Base-by-base conservation (phyloP, 1,140 invertebrate species). In the Zeugodacus cucurbitae region DNA sequence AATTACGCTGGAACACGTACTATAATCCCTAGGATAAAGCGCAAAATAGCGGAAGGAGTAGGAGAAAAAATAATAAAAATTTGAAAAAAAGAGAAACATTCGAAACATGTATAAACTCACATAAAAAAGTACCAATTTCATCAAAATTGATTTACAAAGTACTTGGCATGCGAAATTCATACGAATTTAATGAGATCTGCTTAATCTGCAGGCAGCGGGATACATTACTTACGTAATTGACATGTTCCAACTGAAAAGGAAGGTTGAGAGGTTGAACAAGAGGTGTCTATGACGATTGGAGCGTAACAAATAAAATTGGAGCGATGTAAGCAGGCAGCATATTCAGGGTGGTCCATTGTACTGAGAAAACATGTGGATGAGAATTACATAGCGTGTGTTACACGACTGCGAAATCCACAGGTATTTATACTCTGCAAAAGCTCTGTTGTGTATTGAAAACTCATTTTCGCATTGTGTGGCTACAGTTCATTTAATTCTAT, bases 131-230 rank as follows among this genome's bases (percentile, higher is more conserved):
- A 34, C 4, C 64, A 70, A 82, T 82, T 82, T 82, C 10, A n/a
- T 4, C 11, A 41, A 48, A 82, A 82, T 82, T 82, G 37, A 26
- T 82, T 41, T 44, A 29, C n/a, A 48, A 82, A 54, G 74, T 82
- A 48, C 74, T 82, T 82, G 48, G 41, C 26, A 82, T 82, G 74
- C 74, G 44, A 54, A 82, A 74, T 20, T 41, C 70, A n/a, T 74
- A n/a, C 74, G n/a, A 8, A 41, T 29, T 48, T 48, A 82, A 82
- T 82, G 44, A 82, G 74, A 29, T 82, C 41, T 82, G n/a, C n/a
- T 11, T 82, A 44, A 54, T 82, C 74, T 48, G 17, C 7, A 70
- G 2, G n/a, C 44, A 32, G n/a, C 32, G 48, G 44, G 37, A 54
- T 44, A n/a, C 67, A 41, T 37, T 34, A 70, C 3, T 48, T 48